Conservation (phyloP, 1,140 invertebrate species). For the Lepidotrigona ventralis region DNA sequence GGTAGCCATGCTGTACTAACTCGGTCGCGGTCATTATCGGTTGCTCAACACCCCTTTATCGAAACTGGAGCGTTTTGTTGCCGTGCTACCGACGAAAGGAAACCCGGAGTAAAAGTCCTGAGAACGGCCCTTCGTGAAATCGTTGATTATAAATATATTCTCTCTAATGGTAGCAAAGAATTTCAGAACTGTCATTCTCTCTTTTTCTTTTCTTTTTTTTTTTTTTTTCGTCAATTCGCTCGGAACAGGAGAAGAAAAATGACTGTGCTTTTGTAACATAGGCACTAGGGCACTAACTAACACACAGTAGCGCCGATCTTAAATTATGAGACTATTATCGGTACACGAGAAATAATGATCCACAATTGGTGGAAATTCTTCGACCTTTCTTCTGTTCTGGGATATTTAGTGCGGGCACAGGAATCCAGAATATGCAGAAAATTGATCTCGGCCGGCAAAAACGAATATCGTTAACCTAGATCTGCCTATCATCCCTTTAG, state of each 20-base stretch:
- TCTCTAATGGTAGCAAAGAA: constrained; percentile 32
- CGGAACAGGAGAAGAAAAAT: neutral
- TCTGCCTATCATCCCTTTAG: neutral
- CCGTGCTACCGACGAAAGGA: constrained; percentile 49
- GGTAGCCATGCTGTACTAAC: constrained; percentile 41
- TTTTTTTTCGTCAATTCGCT: neutral
- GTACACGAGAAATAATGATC: neutral
- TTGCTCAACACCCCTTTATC: constrained; percentile 65
- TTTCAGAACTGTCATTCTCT: neutral
- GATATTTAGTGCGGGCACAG: neutral
- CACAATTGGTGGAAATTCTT: neutral
- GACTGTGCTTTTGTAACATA: neutral
- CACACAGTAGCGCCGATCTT: neutral
- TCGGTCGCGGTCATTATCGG: constrained; percentile 61
- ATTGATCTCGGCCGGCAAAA: neutral
- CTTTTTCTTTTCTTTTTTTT: too few relatives aligned
- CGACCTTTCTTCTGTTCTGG: neutral
- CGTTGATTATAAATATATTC: constrained; percentile 40
- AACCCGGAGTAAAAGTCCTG: constrained; percentile 60
- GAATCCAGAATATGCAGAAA: neutral
- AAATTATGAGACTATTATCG: neutral
- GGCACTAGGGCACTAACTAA: too few relatives aligned
- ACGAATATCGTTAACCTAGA: neutral
- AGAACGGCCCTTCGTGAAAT: constrained; percentile 39
- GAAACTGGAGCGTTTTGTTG: constrained; percentile 61